Conservation (phyloP, 2,888 invertebrate genomes). For the Palloptera scutellata region DNA sequence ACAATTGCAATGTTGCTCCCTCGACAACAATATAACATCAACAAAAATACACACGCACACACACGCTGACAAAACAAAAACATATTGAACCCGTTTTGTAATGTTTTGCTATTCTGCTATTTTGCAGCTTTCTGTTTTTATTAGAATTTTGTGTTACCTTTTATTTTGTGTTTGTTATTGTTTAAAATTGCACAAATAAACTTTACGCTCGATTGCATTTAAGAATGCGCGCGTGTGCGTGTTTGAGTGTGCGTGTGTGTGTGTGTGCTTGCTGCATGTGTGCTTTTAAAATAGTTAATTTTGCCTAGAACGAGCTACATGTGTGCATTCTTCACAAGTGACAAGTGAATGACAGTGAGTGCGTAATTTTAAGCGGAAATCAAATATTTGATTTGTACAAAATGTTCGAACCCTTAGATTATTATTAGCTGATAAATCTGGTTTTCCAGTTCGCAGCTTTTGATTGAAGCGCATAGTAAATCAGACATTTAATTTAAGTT, state of each 20-base stretch:
- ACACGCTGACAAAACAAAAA: too few relatives aligned
- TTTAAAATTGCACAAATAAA: background rate
- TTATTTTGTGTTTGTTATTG: slow-evolving; percentile 6
- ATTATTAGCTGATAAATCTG: background rate
- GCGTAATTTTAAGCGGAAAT: too few relatives aligned
- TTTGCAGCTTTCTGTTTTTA: background rate
- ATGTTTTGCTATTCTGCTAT: background rate
- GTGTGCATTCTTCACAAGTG: background rate
- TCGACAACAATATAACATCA: too few relatives aligned
- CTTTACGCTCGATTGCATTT: background rate
- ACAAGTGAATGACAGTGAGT: too few relatives aligned
- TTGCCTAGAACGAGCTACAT: too few relatives aligned
- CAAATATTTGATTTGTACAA: background rate
- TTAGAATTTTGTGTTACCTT: slow-evolving; percentile 9
- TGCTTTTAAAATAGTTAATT: background rate
- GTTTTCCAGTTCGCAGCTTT: background rate
- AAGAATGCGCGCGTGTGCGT: slow-evolving; percentile 1
- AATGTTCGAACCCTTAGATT: too few relatives aligned
- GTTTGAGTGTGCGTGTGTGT: slow-evolving; percentile 9
- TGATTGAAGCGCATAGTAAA: too few relatives aligned
- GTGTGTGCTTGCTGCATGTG: background rate
- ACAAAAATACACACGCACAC: too few relatives aligned
- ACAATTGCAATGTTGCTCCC: too few relatives aligned
- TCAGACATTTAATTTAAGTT: too few relatives aligned
- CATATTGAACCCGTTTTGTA: background rate